Evolutionary conservation across 2,888 invertebrate genomes (phyloP).

Genomic region (Salticus scenicus): DNA sequence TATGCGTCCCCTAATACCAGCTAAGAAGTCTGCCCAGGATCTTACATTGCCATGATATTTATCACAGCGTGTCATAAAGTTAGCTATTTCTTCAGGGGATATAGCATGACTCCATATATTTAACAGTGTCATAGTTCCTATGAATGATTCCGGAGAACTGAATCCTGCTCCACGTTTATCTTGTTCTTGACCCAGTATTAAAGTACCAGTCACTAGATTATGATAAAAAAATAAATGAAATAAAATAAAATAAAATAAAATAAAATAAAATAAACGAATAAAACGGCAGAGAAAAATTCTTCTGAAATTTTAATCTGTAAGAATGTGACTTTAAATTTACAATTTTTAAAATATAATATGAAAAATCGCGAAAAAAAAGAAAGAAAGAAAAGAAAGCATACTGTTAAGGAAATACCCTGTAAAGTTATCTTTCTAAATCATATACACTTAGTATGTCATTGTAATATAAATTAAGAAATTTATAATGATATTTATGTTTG

Average conservation of each 20-base stretch:
- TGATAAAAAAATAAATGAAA: background rate
- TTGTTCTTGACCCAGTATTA: conserved; percentile 84
- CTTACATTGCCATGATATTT: conserved; percentile 79
- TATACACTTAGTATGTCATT: no score
- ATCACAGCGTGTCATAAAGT: conserved; percentile 74
- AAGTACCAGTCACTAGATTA: conserved; percentile 78
- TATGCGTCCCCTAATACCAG: conserved; percentile 79
- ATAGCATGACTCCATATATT: conserved; percentile 81
- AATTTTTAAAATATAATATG: no score
- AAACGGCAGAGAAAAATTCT: background rate
- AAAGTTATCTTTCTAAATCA: no score
- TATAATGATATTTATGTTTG: no score
- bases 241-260: background rate
- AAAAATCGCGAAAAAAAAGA: no score
- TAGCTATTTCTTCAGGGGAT: conserved; percentile 76
- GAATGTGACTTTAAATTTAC: no score
- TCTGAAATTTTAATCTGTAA: no score
- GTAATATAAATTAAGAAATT: no score
- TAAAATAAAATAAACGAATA: background rate
- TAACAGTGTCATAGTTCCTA: conserved; percentile 81
- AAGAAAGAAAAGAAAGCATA: no score
- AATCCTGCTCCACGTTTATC: conserved; percentile 81
- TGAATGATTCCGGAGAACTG: conserved; percentile 81
- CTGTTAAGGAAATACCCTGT: no score
- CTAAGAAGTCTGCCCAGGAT: conserved; percentile 81